Conservation (phyloP, 2,888 invertebrate genomes). For the Drosophila ezoana region DNA sequence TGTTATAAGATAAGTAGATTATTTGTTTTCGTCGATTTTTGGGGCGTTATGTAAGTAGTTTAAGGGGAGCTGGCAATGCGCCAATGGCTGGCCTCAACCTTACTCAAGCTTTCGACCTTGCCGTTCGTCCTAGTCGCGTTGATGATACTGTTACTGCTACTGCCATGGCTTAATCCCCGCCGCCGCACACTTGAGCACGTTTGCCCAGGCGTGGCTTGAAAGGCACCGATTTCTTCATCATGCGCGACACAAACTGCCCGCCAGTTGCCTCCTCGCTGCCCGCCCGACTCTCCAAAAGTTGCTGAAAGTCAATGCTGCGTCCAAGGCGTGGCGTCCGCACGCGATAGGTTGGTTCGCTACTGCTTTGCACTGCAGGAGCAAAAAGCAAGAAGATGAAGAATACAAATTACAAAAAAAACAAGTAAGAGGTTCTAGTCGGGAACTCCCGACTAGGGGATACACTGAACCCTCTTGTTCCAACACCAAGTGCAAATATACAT, state of each 20-base stretch:
- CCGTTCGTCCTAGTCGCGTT: conserved; percentile 26
- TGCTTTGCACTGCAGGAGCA: conserved; percentile 77
- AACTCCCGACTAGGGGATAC: no score
- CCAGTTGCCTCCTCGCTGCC: conserved; percentile 53
- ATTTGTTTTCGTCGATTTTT: conserved; percentile 59
- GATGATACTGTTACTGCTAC: conserved; percentile 36
- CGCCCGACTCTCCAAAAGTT: conserved; percentile 52
- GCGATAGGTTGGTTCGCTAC: conserved; percentile 75
- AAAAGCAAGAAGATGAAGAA: conserved; percentile 12
- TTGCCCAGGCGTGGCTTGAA: conserved; percentile 85
- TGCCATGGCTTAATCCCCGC: conserved; percentile 69
- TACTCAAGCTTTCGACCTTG: conserved; percentile 57
- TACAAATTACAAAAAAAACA: conserved; percentile 7
- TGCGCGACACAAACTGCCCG: conserved; percentile 85
- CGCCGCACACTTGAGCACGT: conserved; percentile 78
- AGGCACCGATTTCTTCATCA: conserved; percentile 85
- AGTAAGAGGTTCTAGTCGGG: no score
- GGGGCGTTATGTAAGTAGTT: conserved; percentile 43
- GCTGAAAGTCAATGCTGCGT: conserved; percentile 84
- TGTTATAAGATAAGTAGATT: conserved; percentile 53
- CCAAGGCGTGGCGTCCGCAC: conserved; percentile 86
- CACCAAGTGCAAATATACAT: no score
- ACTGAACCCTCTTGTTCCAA: no score
- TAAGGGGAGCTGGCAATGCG: conserved; percentile 51
- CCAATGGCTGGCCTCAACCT: conserved; percentile 75